Conservation (phyloP, 92 coral and sea anemone genomes). For the Umimayanthus kanabou region DNA sequence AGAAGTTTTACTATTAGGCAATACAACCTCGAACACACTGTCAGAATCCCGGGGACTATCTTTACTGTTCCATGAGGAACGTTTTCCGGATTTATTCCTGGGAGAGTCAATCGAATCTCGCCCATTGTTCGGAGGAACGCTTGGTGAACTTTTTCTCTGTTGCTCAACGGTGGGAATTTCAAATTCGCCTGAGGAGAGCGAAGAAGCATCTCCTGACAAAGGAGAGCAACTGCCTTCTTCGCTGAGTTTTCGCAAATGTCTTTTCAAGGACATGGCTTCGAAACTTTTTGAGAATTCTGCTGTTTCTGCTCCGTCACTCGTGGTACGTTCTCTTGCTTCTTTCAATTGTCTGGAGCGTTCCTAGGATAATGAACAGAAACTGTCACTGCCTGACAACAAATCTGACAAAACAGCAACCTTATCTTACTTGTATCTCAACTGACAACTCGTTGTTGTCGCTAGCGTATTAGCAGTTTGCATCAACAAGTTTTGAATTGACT, state of each 20-base stretch:
- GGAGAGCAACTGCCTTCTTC: slow-evolving; percentile 38
- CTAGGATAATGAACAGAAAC: background rate
- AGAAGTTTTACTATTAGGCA: background rate
- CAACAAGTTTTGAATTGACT: background rate
- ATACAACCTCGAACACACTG: background rate
- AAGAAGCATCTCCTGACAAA: slow-evolving; percentile 27
- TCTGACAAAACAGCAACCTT: background rate
- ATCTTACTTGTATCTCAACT: background rate
- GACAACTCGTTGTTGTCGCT: background rate
- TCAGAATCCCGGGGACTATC: slow-evolving; percentile 27
- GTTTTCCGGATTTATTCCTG: background rate
- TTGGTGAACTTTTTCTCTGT: background rate
- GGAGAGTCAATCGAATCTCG: background rate
- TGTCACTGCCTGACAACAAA: background rate
- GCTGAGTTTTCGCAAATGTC: slow-evolving; percentile 22
- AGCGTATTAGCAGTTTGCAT: background rate
- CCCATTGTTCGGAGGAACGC: background rate
- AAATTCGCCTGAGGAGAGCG: slow-evolving; percentile 40
- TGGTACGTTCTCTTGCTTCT: slow-evolving; percentile 9
- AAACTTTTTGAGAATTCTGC: slow-evolving; percentile 25
- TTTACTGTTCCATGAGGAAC: slow-evolving; percentile 6
- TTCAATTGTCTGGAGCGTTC: slow-evolving; percentile 29
- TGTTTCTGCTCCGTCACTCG: slow-evolving; percentile 14
- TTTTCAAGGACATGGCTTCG: slow-evolving; percentile 28
- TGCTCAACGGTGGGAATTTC: slow-evolving; percentile 14